phyloP scores from a whole-genome alignment of 2,797 vertebrate genomes.

The Lophotriccus pileatus region DNA sequence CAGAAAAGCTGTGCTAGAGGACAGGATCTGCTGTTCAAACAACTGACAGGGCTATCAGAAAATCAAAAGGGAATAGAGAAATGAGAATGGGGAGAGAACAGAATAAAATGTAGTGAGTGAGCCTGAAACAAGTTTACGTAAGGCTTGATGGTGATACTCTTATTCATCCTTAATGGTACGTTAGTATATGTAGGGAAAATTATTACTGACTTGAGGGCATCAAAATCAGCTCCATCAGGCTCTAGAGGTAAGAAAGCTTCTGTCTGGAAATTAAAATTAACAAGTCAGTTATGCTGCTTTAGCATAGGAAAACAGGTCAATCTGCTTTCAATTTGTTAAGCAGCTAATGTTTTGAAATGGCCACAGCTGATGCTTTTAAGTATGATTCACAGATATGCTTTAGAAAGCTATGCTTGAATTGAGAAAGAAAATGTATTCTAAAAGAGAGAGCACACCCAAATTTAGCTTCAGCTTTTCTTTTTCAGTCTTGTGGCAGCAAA shows the following conservation, averaged over 20 bases:
- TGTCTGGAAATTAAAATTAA: slow-evolving; percentile 18
- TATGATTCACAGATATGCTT: slow-evolving; percentile 3
- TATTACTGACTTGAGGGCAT: slow-evolving; percentile 31
- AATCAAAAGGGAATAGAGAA: background rate
- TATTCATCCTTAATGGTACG: slow-evolving; percentile 2
- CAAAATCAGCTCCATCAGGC: slow-evolving; percentile 29
- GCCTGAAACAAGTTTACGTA: background rate
- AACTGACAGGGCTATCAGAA: background rate
- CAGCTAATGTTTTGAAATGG: slow-evolving; percentile 8
- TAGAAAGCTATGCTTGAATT: slow-evolving; percentile 3
- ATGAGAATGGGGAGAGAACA: background rate
- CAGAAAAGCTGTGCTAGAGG: background rate
- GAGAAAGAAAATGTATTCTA: slow-evolving; percentile 18
- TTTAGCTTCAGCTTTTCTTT: slow-evolving; percentile 46
- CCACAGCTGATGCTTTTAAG: background rate
- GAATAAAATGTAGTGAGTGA: background rate
- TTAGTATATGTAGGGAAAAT: background rate
- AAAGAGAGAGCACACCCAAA: slow-evolving; percentile 3
- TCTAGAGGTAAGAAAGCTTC: background rate
- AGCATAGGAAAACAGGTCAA: background rate
- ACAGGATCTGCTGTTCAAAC: background rate
- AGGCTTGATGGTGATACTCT: background rate
- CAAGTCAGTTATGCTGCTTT: background rate
- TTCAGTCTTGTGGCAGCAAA: slow-evolving; percentile 40
- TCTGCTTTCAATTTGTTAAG: slow-evolving; percentile 9